Conservation (phyloP, 1,140 invertebrate species). For the Aphidius gifuensis region DNA sequence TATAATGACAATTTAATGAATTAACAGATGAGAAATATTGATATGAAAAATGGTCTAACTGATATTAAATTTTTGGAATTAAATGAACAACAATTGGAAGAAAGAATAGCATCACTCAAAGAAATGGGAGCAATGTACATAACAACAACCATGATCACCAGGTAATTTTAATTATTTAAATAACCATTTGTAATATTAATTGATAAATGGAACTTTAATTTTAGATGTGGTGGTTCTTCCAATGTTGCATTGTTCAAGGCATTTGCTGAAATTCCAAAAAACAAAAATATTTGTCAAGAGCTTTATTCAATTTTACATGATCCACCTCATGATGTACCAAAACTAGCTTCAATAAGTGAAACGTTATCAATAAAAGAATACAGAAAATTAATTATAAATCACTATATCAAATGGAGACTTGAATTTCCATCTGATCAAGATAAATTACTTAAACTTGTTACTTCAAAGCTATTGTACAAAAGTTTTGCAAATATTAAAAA, state of each 20-base stretch:
- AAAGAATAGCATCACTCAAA: conserved; percentile 11
- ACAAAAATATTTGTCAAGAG: neutral
- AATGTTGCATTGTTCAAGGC: conserved; percentile 7
- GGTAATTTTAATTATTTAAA: conserved; percentile 5
- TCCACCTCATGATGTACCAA: conserved; percentile 6
- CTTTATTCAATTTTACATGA: conserved; percentile 12
- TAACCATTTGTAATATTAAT: neutral
- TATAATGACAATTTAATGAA: neutral
- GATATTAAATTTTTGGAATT: conserved; percentile 9
- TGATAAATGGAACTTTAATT: neutral
- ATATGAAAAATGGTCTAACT: neutral
- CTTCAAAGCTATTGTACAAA: conserved; percentile 36
- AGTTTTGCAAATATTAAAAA: conserved; percentile 51
- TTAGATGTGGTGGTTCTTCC: conserved; percentile 2
- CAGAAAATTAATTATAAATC: conserved; percentile 5
- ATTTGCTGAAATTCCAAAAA: conserved; percentile 6
- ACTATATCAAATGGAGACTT: conserved; percentile 17
- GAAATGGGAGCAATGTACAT: conserved; percentile 19
- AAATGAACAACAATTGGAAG: conserved; percentile 6
- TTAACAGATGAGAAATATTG: neutral
- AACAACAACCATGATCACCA: neutral
- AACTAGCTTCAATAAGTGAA: neutral
- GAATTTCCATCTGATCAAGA: conserved; percentile 5
- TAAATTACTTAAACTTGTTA: neutral
- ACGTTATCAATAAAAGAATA: conserved; percentile 1